phyloP scores from a whole-genome alignment of 2,888 invertebrate species.

The Megalurothrips usitatus region DNA sequence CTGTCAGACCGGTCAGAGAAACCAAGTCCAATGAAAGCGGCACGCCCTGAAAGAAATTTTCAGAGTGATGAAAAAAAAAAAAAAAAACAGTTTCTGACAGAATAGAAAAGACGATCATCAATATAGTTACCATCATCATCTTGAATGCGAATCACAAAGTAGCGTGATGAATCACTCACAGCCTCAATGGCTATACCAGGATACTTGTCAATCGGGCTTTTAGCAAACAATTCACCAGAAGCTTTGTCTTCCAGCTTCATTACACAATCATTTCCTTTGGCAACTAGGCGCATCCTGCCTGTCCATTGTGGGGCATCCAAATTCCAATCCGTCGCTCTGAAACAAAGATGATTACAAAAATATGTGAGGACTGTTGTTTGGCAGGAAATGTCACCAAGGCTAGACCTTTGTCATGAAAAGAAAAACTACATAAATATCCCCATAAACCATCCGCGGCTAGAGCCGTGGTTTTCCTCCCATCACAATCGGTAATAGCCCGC shows the following conservation, averaged over 20 bases:
- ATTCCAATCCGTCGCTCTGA: conserved; percentile 98
- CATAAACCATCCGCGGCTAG: background rate
- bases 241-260: conserved; percentile 95
- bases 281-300: conserved; percentile 87
- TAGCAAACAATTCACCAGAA: conserved; percentile 89
- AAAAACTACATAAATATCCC: background rate
- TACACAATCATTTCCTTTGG: conserved; percentile 78
- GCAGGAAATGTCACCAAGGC: conserved; percentile 25
- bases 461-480: too few species aligned
- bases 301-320: conserved; percentile 98
- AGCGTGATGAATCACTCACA: conserved; percentile 95
- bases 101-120: conserved; percentile 14
- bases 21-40: conserved; percentile 94
- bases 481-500: too few species aligned
- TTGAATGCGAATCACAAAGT: conserved; percentile 92
- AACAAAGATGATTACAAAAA: conserved; percentile 39
- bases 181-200: conserved; percentile 92
- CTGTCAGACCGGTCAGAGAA: conserved; percentile 98
- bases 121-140: conserved; percentile 75
- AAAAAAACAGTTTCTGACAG: conserved; percentile 25
- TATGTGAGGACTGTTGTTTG: conserved; percentile 35
- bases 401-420: background rate
- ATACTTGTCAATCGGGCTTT: conserved; percentile 93
- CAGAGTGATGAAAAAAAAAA: conserved; percentile 24
- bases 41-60: conserved; percentile 55